Evolutionary conservation across 2,888 invertebrate genomes (phyloP).

Genomic region (Chromoteleia sp.): DNA sequence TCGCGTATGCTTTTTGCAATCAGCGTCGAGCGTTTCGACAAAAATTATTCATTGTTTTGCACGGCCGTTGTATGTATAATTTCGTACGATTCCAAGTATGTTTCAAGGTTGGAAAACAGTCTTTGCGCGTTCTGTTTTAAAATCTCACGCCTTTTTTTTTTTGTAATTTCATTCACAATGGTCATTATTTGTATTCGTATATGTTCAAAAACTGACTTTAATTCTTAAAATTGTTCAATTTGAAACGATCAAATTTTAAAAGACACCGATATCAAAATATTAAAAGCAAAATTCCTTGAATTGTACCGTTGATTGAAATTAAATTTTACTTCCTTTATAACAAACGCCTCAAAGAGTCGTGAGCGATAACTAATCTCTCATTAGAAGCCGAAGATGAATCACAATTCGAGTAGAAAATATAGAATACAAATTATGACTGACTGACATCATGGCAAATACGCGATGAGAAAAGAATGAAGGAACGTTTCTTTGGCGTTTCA

Average conservation of each 20-base stretch:
- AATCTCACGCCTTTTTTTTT: no score
- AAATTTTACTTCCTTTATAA: constrained; percentile 2
- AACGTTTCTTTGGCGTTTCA: constrained; percentile 47
- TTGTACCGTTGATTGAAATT: background rate
- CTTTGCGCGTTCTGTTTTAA: no score
- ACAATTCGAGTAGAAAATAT: constrained; percentile 6
- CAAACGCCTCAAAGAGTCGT: background rate
- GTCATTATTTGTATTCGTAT: no score
- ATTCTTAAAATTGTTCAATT: no score
- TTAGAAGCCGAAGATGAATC: constrained; percentile 17
- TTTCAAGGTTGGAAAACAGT: background rate
- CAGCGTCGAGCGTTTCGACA: background rate
- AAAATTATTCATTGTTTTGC: background rate
- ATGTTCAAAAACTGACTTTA: no score
- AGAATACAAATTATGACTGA: constrained; percentile 20
- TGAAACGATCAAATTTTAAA: no score
- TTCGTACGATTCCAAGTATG: constrained; percentile 37
- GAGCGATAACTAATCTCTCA: background rate
- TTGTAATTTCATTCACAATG: no score
- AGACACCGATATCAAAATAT: no score
- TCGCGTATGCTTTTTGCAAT: constrained; percentile 1
- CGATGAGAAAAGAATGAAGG: constrained; percentile 40
- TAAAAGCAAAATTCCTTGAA: no score
- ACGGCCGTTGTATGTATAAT: background rate
- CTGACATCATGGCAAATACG: constrained; percentile 15